These are phyloP conservation scores for Vespertilio murinus DNA, from an alignment of 2,797 vertebrate species.

Conservation along the genomic window DNA sequence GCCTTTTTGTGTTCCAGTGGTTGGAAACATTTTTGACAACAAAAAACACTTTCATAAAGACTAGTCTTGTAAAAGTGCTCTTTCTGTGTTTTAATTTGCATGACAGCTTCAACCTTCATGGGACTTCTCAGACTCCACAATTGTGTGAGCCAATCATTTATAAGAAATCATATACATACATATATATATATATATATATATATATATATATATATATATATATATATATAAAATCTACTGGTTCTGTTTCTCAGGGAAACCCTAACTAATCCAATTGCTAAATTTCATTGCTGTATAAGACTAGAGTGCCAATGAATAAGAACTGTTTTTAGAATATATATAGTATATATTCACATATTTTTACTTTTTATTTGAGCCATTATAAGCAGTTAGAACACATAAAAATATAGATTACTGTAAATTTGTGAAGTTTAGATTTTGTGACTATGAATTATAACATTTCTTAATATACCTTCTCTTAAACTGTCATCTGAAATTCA, in stretches of 20 bases:
- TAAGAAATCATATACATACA: too few relatives aligned
- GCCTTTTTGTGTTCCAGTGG: slow-evolving; percentile 41
- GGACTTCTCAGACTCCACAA: too few relatives aligned
- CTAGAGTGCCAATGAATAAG: slow-evolving; percentile 46
- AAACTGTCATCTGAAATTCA: background rate
- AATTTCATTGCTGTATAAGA: background rate
- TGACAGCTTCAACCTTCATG: background rate
- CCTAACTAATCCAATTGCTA: too few relatives aligned
- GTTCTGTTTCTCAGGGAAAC: too few relatives aligned
- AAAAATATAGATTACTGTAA: too few relatives aligned
- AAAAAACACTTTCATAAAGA: slow-evolving; percentile 37
- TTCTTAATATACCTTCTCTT: background rate
- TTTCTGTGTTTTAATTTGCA: slow-evolving; percentile 54
- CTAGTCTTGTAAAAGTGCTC: slow-evolving; percentile 23
- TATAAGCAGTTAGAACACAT: too few relatives aligned
- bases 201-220: too few relatives aligned
- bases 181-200: too few relatives aligned
- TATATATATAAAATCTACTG: too few relatives aligned
- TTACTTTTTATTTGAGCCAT: too few relatives aligned
- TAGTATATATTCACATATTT: too few relatives aligned
- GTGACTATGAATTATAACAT: slow-evolving; percentile 59
- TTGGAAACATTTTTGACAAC: slow-evolving; percentile 53
- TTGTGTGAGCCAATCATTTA: too few relatives aligned
- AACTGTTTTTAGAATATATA: background rate
- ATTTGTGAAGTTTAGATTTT: background rate